These are phyloP conservation scores for Pteropus rufus DNA, from an alignment of 2,797 vertebrate genomes.

Conservation along the genomic window DNA sequence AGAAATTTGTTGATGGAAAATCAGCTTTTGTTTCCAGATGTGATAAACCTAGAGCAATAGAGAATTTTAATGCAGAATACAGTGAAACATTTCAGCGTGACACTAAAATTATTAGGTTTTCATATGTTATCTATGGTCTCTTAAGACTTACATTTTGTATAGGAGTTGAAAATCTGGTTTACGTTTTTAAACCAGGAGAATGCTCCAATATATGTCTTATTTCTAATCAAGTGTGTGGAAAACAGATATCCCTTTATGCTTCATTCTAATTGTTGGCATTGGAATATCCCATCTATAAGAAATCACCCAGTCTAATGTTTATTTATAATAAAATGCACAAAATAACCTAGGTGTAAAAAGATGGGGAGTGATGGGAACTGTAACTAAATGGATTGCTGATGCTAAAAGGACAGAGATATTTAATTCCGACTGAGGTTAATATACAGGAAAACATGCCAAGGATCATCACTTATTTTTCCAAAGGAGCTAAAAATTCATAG, in stretches of 20 bases:
- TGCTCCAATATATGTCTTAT: not conserved
- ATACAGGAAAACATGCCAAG: not conserved
- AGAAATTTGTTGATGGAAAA: not conserved
- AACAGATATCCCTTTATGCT: not conserved
- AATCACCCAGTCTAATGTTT: not conserved
- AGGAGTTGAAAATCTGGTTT: not conserved
- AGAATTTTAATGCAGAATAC: not conserved
- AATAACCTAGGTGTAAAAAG: not conserved
- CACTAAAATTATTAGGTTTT: not conserved
- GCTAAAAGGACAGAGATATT: not conserved
- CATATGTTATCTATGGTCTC: not conserved
- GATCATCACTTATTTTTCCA: not conserved
- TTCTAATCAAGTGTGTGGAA: not conserved
- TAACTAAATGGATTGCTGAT: not conserved
- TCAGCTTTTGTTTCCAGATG: not conserved
- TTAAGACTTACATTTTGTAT: not conserved
- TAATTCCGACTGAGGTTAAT: not conserved
- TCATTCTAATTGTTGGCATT: not conserved
- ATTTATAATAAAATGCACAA: not conserved
- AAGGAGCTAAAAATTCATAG: not conserved
- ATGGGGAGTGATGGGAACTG: not conserved
- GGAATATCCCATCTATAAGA: not conserved
- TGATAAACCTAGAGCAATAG: not conserved
- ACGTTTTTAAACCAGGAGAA: not conserved
- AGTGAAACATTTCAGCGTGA: not conserved